Conservation (phyloP, 2,113 vertebrate species). For the Corythornis cristatus region DNA sequence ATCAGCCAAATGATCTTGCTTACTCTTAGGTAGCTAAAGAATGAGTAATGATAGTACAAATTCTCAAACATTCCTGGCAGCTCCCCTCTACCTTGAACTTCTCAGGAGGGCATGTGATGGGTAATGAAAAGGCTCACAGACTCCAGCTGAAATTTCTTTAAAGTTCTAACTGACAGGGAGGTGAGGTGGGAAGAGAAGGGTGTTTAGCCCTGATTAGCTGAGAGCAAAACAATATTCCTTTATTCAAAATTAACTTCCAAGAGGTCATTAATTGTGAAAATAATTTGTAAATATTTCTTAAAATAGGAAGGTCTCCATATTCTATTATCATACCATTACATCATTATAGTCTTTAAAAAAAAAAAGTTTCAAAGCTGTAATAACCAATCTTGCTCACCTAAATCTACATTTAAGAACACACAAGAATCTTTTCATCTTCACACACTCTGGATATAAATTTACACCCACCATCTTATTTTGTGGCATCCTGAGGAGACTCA, state of each 20-base stretch:
- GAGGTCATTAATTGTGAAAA: background rate
- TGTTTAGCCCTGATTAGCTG: background rate
- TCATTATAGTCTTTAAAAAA: background rate
- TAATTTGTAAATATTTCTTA: background rate
- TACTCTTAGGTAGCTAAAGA: background rate
- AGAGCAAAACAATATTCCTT: background rate
- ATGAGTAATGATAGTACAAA: background rate
- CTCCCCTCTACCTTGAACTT: background rate
- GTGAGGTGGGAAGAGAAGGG: background rate
- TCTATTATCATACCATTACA: background rate
- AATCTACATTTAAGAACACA: background rate
- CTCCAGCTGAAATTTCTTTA: background rate
- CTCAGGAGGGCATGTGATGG: no score
- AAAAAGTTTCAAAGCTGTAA: background rate
- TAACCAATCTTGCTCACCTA: background rate
- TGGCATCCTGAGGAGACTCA: rapidly evolving
- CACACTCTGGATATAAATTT: background rate
- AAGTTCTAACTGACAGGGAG: background rate
- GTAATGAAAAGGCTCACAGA: background rate
- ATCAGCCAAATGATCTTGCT: background rate
- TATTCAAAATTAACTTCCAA: background rate
- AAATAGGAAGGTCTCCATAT: background rate
- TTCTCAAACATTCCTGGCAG: background rate
- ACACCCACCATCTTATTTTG: background rate
- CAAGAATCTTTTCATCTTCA: background rate